phyloP scores from a whole-genome alignment of 2,888 invertebrate species.

The Caenorhabditis sinica region DNA sequence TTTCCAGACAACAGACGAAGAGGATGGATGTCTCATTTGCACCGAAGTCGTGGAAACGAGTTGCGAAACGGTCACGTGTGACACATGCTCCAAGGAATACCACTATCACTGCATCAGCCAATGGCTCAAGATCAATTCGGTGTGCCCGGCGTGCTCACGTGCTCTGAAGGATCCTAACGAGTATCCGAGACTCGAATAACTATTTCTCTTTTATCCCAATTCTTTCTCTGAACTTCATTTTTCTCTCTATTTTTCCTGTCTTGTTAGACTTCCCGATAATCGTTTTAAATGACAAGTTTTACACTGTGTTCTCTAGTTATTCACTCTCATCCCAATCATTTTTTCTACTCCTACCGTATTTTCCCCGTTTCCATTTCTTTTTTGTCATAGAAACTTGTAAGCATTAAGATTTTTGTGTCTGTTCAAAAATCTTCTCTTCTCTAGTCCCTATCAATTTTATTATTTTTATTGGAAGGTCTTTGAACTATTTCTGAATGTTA shows the following conservation, averaged over 20 bases:
- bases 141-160: slow-evolving; percentile 42
- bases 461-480: not conserved
- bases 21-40: slow-evolving; percentile 41
- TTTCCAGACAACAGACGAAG: slow-evolving; percentile 12
- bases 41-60: not conserved
- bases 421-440: not conserved
- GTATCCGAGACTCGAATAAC: slow-evolving; percentile 33
- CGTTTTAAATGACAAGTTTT: slow-evolving; percentile 16
- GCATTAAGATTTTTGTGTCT: not conserved
- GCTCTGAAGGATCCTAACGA: slow-evolving; percentile 36
- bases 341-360: not conserved
- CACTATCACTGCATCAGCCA: slow-evolving; percentile 32
- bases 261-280: not conserved
- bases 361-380: not conserved
- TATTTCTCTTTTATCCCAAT: not conserved
- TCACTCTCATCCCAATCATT: not conserved
- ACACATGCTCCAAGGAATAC: slow-evolving; percentile 32
- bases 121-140: slow-evolving; percentile 43
- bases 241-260: too few relatives aligned
- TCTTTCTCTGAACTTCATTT: not conserved
- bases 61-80: not conserved
- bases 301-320: slow-evolving; percentile 11
- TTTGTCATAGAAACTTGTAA: not conserved
- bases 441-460: not conserved
- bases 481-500: not conserved